Evolutionary conservation across 2,113 vertebrate species (phyloP).

Genomic region (Haemorhous mexicanus): DNA sequence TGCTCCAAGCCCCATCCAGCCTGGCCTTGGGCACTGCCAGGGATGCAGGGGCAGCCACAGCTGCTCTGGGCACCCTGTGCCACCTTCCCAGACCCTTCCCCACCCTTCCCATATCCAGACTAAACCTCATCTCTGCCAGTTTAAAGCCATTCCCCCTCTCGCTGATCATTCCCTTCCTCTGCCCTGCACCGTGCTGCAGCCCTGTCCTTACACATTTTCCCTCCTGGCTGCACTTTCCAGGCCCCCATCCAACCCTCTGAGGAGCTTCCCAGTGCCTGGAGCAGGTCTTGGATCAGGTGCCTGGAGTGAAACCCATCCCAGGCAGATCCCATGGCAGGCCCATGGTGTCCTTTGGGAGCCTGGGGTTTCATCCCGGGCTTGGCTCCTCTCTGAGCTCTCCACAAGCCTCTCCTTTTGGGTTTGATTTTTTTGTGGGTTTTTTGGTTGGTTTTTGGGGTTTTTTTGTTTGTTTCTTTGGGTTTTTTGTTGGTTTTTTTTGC

Average conservation of each 20-base stretch:
- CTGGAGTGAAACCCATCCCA: neutral
- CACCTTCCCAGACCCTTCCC: neutral
- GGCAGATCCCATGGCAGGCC: neutral
- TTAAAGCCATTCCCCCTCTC: neutral
- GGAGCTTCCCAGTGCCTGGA: neutral
- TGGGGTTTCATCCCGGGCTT: neutral
- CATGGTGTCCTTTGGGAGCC: neutral
- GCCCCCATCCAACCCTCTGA: neutral
- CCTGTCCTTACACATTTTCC: neutral
- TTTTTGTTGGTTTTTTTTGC: neutral
- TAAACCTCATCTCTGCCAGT: neutral
- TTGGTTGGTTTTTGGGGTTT: too few relatives aligned
- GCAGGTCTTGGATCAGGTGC: slow-evolving; percentile 6
- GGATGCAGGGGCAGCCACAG: neutral
- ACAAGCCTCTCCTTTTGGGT: neutral
- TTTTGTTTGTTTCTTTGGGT: too few relatives aligned
- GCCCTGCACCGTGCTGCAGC: neutral
- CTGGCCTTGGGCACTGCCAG: rapidly evolving
- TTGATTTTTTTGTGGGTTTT: too few relatives aligned
- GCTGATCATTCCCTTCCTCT: neutral
- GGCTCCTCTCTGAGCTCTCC: slow-evolving; percentile 2
- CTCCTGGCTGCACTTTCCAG: neutral
- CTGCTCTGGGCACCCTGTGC: neutral
- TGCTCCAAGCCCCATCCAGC: neutral
- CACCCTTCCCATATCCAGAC: neutral